Percentiles rank a stretch among this genome's conserved stretches.
phyloP scores from a whole-genome alignment of 2,797 vertebrate genomes.

The Erithacus rubecula region DNA sequence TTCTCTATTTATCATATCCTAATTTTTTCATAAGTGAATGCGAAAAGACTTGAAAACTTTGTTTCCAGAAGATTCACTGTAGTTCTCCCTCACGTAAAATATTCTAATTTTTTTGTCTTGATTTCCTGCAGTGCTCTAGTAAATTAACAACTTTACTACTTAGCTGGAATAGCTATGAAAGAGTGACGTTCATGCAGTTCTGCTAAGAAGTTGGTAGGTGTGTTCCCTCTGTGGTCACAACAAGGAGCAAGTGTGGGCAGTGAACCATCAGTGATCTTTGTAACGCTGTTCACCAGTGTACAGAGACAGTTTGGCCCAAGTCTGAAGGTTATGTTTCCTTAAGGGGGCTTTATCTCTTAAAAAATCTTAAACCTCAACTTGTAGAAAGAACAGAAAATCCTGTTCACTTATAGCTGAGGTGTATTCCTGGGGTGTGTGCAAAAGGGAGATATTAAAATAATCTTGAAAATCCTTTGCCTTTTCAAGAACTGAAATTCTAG shows the following conservation, averaged over 20 bases:
- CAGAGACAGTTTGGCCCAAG: background rate
- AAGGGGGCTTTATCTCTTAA: background rate
- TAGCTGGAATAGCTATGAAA: background rate
- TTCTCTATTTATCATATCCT: background rate
- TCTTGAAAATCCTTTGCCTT: background rate
- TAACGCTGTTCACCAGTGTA: background rate
- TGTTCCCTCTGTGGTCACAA: background rate
- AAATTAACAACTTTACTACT: conserved; percentile 18
- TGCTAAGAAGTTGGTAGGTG: background rate
- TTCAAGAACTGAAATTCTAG: background rate
- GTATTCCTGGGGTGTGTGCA: background rate
- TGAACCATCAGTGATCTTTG: background rate
- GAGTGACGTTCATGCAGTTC: background rate
- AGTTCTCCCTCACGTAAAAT: background rate
- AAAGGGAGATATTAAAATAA: background rate
- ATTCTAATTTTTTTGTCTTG: background rate
- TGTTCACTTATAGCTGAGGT: background rate
- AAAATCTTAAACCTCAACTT: background rate
- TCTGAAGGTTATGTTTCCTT: conserved; percentile 29
- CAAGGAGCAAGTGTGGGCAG: background rate
- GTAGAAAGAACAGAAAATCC: background rate
- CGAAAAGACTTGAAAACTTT: background rate
- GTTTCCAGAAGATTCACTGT: background rate
- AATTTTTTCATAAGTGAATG: background rate
- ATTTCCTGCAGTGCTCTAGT: background rate